Evolutionary conservation across 2,888 invertebrate genomes (phyloP).

Genomic region (Germaria angustata): DNA sequence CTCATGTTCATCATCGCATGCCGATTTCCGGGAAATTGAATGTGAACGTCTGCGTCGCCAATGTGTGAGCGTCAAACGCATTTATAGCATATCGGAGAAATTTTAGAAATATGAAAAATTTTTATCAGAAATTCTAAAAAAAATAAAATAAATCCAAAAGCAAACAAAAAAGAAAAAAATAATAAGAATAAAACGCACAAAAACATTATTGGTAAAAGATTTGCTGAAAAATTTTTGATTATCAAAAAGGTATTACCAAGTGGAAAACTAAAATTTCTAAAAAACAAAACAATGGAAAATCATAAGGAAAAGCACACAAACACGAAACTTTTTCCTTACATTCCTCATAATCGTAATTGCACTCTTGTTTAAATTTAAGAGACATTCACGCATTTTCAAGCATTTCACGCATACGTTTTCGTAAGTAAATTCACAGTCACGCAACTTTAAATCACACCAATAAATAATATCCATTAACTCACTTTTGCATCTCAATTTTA

Average conservation of each 20-base stretch:
- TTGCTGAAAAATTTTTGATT: constrained; percentile 52
- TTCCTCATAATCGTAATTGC: constrained; percentile 47
- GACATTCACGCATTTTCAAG: constrained; percentile 56
- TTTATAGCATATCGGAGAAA: constrained; percentile 79
- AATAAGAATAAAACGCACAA: constrained; percentile 18
- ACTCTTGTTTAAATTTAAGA: constrained; percentile 21
- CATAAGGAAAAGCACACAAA: constrained; percentile 62
- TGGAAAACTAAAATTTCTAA: constrained; percentile 58
- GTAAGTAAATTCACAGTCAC: constrained; percentile 43
- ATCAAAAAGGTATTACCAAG: constrained; percentile 52
- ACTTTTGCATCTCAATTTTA: constrained; percentile 7
- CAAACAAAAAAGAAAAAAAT: constrained; percentile 36
- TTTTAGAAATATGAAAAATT: constrained; percentile 70
- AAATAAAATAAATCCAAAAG: constrained; percentile 22
- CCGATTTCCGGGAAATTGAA: constrained; percentile 78
- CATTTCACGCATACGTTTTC: constrained; percentile 61
- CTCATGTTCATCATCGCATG: constrained; percentile 74
- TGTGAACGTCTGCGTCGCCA: constrained; percentile 78
- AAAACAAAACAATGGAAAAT: constrained; percentile 34
- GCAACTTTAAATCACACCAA: constrained; percentile 20
- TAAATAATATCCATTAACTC: not conserved
- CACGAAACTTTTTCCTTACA: constrained; percentile 2
- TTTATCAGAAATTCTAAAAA: constrained; percentile 49
- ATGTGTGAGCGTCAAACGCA: constrained; percentile 79
- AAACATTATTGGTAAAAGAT: constrained; percentile 62